Base-by-base conservation (phyloP, 2,797 vertebrate genomes). In the Myotis vivesi region DNA sequence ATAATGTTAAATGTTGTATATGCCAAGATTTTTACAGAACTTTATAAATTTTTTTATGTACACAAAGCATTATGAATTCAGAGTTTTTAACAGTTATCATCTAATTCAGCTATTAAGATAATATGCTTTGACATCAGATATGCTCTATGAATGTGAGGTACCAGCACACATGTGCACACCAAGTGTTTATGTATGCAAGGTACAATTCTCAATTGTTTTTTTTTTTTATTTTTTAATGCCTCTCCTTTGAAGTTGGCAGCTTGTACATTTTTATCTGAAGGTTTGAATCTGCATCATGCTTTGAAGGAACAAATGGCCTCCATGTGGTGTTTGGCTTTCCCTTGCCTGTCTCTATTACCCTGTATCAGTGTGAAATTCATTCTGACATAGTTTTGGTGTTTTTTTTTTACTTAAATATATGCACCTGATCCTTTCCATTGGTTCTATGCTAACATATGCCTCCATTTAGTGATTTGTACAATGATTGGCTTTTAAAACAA, bases 1-100 rank as follows among this genome's bases (percentile, higher is more conserved):
- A 98, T 98, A 98, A 97, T 97, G 76, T 97, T 98, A 98, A 98
- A 98, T 97, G 96, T 95, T 98, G 69, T 97, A 97, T 97, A 97
- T 97, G 97, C 95, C 88, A 97, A 80, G 66, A 97, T 98, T 98
- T 98, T 95, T 97, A 84, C 49, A 94, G 84, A 98, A 98, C 85
- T 55, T 95, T 87, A 95, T 5, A 30, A 82, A 95, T 66, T 41
- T 89, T 96, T 97, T 97, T 95, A 95, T 94, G 91, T 93, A 95
- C 94, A 94, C 79, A 92, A 96, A 96, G 79, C 75, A 79, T 80
- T 97, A 96, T 72, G 84, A 97, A 97, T 95, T 89, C 92, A 92
- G 79, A 96, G 33, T 83, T 97, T 98, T 96, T 91, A 96, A 69
- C 59, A 89, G 82, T 92, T 97, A 96, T 88, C 85, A 82, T 19